Base-by-base conservation (phyloP, 1,140 invertebrate genomes). In the Ylistrum balloti region DNA sequence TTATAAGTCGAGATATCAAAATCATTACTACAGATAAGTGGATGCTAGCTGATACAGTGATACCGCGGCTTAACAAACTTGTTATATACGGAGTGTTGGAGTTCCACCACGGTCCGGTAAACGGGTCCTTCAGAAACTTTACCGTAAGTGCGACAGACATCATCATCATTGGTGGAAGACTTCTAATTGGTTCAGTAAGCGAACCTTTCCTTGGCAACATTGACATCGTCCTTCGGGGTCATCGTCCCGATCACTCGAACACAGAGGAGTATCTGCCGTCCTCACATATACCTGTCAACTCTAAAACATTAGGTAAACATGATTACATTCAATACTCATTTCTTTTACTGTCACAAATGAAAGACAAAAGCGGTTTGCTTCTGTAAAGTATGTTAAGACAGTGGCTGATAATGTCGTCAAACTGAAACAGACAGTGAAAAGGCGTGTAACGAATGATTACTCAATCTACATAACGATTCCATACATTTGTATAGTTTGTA, bases 41-140 rank as follows among this genome's bases (percentile, higher is more conserved):
- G 95, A 89, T 95, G 15, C 90, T 95, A 7, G 92, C 93, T 0
- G 94, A 95, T 90, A 91, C 90, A 33, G 74, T 35, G 7, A 74
- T 95, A 22, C 94, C 95, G 0, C 56, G 28, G 7, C 38, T 95
- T 56, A 91, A 92, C 13, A 93, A 91, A 33, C 33, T 95, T 10
- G 90, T 93, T 22, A 92, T 95, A n/a, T 92, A 95, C 35, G 95
- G 95, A 17, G 93, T 93, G 0, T 45, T 95, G 48, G 94, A 94
- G 86, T 91, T 95, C 17, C 88, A 92, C 1, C 86, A 93, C 48
- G 91, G 89, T 0, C 87, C 88, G 34, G 89, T 22, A 3, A 90
- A 87, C 33, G 86, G 33, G 20, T 38, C 28, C 7, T 88, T 88
- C 33, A 74, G 88, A 28, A 87, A 87, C n/a, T 90, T 94, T 35